A percentile compares a stretch with the other conserved stretches of the same genome.
Conservation (phyloP, 2,113 vertebrate species). For the Corythornis madagascariensis region DNA sequence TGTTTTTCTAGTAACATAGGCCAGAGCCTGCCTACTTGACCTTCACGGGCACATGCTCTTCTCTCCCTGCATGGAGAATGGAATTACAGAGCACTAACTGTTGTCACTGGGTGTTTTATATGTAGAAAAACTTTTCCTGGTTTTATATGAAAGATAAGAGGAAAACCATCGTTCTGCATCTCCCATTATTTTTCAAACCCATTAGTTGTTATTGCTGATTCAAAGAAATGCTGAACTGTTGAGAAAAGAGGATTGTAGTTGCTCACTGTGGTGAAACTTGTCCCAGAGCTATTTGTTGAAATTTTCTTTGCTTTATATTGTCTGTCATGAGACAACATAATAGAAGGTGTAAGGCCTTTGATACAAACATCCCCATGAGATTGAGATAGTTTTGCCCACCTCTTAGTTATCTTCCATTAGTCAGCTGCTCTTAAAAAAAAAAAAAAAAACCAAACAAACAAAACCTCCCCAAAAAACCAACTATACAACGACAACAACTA, state of each 20-base stretch:
- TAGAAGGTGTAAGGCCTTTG: not conserved
- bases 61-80: not conserved
- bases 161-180: not conserved
- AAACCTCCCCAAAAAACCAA: not conserved
- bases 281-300: not conserved
- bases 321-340: not conserved
- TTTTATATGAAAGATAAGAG: not conserved
- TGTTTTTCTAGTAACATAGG: not conserved
- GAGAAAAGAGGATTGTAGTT: slow-evolving; percentile 18
- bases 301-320: not conserved
- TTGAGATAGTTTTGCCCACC: not conserved
- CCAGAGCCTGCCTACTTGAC: not conserved
- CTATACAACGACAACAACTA: not conserved
- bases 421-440: not conserved
- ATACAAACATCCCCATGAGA: not conserved
- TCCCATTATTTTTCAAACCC: not conserved
- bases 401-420: not conserved
- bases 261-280: not conserved
- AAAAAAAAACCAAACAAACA: not conserved
- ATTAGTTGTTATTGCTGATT: not conserved
- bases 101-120: not conserved
- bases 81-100: not conserved
- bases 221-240: not conserved
- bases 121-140: not conserved
- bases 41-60: not conserved